phyloP scores from a whole-genome alignment of 1,140 invertebrate genomes.

The Phocides pigmalion region DNA sequence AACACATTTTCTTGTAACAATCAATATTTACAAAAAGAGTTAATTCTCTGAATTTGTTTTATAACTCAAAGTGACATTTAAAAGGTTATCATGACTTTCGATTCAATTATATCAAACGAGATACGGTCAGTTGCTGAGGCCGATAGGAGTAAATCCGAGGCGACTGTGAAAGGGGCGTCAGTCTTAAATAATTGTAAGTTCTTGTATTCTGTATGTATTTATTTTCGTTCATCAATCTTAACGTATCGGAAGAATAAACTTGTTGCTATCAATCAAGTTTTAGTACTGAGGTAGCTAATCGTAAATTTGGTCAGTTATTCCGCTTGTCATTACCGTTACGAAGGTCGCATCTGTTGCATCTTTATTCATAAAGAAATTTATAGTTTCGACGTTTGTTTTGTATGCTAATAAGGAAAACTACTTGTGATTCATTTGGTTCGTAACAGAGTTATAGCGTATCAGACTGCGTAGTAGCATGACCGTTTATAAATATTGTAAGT shows the following conservation, averaged over 20 bases:
- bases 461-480: slow-evolving; percentile 23
- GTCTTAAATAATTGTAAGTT: not conserved
- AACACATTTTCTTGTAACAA: not conserved
- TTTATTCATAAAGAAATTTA: slow-evolving; percentile 28
- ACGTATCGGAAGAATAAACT: slow-evolving; percentile 11
- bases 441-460: not conserved
- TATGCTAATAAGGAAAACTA: slow-evolving; percentile 28
- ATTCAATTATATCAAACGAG: too few relatives aligned
- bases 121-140: not conserved
- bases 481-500: not conserved
- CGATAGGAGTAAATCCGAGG: not conserved
- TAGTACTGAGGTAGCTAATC: not conserved
- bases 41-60: not conserved
- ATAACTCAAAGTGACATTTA: not conserved
- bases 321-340: slow-evolving; percentile 10
- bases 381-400: slow-evolving; percentile 24
- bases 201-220: not conserved
- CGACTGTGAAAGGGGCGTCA: not conserved
- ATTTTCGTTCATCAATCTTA: slow-evolving; percentile 19
- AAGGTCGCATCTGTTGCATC: slow-evolving; percentile 27
- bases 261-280: slow-evolving; percentile 22
- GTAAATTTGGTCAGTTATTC: slow-evolving; percentile 10
- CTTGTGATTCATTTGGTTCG: slow-evolving; percentile 18
- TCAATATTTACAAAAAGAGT: not conserved
- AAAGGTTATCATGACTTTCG: not conserved